phyloP scores from a whole-genome alignment of 1,140 invertebrate species.

The Penaeus chinensis region DNA sequence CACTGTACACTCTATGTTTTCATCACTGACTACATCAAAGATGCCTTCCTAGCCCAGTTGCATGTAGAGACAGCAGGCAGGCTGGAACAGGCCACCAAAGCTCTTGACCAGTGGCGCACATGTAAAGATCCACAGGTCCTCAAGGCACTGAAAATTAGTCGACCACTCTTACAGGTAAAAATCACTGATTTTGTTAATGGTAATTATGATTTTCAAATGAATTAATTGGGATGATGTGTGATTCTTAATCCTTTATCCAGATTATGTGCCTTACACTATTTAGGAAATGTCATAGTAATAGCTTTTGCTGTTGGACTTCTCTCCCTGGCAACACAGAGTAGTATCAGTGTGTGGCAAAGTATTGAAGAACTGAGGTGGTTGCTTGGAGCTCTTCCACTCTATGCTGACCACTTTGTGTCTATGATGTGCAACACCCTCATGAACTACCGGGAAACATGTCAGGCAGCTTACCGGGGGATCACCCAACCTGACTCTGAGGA shows the following conservation, averaged over 20 bases:
- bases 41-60: conserved; percentile 71
- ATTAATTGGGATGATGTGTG: too few relatives aligned
- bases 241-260: too few relatives aligned
- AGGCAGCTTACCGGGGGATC: conserved; percentile 80
- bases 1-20: conserved; percentile 80
- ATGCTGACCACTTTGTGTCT: conserved; percentile 78
- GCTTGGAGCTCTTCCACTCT: conserved; percentile 79
- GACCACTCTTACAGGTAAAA: conserved; percentile 78
- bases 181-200: too few relatives aligned
- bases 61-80: conserved; percentile 60
- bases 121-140: conserved; percentile 74
- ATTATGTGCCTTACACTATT: too few relatives aligned
- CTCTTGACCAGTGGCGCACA: conserved; percentile 80
- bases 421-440: conserved; percentile 78
- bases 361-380: conserved; percentile 78
- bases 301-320: not conserved
- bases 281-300: too few relatives aligned
- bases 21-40: conserved; percentile 81
- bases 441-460: conserved; percentile 82
- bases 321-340: conserved; percentile 71
- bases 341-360: conserved; percentile 78
- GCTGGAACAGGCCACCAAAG: conserved; percentile 74
- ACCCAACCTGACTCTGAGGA: conserved; percentile 85
- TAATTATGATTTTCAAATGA: too few relatives aligned
- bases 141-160: conserved; percentile 73